Evolutionary conservation across 1,140 invertebrate genomes (phyloP).

Genomic region (Polypedilum pembai): DNA sequence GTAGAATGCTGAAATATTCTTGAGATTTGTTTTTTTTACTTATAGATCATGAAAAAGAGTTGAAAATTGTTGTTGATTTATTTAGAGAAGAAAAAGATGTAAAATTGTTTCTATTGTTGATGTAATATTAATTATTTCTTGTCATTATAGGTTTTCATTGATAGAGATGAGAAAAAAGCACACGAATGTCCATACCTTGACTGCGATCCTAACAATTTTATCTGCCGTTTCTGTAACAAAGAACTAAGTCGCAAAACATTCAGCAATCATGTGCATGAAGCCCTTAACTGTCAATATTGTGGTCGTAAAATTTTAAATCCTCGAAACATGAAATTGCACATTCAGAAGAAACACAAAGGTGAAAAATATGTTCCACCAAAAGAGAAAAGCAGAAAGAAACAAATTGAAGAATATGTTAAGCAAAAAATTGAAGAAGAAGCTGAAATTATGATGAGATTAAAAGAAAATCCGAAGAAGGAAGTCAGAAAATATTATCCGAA

Average conservation of each 20-base stretch:
- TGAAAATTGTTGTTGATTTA: too few relatives aligned
- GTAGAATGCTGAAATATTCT: too few relatives aligned
- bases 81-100: too few relatives aligned
- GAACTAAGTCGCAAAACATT: neutral
- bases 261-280: constrained; percentile 20
- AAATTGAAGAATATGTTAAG: neutral
- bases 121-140: too few relatives aligned
- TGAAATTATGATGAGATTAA: neutral
- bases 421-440: neutral
- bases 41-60: too few relatives aligned
- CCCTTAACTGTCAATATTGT: constrained; percentile 11
- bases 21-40: too few relatives aligned
- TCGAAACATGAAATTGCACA: neutral
- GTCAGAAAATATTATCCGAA: neutral
- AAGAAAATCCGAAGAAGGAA: neutral
- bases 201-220: constrained; percentile 14
- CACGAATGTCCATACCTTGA: neutral
- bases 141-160: neutral
- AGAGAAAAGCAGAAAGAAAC: neutral
- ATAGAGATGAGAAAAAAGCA: neutral
- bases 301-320: neutral
- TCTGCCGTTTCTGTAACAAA: neutral
- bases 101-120: too few relatives aligned
- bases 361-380: constrained; percentile 10
- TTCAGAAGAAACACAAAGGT: neutral